Evolutionary conservation across 53 echinoderm and acorn worm species (phyloP), one percentile per base, ranked within the genome.

Genomic region (Henricia sp.): DNA sequence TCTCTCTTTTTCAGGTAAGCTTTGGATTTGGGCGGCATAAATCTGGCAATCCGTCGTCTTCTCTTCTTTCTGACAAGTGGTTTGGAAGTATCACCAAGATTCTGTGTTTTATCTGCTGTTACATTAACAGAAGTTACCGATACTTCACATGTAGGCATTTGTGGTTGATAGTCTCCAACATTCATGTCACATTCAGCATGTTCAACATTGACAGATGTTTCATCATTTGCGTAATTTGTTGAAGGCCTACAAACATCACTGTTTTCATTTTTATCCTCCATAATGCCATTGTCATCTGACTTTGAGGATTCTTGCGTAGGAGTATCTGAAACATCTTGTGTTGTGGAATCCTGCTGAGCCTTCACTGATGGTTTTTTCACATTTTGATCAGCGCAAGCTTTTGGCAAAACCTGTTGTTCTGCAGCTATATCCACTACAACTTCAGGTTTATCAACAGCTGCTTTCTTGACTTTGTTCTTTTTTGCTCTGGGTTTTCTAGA

Each of bases 21-120:
- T 58, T 80, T 80, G 3, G 80, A 80, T 64, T 80, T 80, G 34
- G 63, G 64, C 29, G 63, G 48, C 32, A 64, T 80, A 21, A 80
- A 80, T 37, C 80, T 62, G 14, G 80, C 80, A 19, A 64, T 63
- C 46, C 64, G 29, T 17, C 27, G 38, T 46, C 60, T 62, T 12
- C 80, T 57, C 52, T 50, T 27, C 34, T 37, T 80, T 35, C 34
- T 80, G 34, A 48, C 34, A 20, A 48, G 30, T 64, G 80, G 50
- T 39, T 80, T 80, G 26, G 65, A 30, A 32, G 24, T 40, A 23
- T 46, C 63, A 11, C 14, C 11, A 33, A 33, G 41, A 16, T 20
- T 40, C n/a, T 38, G 60, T 24, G 32, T 48, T 52, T 6, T 37
- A 34, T 73, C 73, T 19, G 52, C 14, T 1, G 38, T 35, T 28